Base-by-base conservation (phyloP, 37 sponge, comb jelly and placozoan species). In the Cliona cf. orientalis region DNA sequence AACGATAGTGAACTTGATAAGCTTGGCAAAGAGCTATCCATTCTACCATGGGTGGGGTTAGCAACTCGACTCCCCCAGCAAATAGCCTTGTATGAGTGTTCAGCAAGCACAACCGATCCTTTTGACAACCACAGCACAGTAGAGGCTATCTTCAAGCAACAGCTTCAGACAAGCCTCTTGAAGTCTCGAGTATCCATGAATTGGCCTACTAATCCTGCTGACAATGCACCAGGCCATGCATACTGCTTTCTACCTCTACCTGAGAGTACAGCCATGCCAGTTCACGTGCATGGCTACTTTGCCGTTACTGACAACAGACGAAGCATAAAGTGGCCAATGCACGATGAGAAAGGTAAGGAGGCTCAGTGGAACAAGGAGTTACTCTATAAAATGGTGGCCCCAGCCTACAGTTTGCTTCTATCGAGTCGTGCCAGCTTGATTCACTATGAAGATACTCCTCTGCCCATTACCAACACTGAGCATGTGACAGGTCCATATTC, bases 241-340 rank as follows among this genome's bases (percentile, higher is more conserved):
- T 95, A 87, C 69, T 95, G 95, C 42, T 95, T 95, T 78, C 83
- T 95, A n/a, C 95, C 95, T 5, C 70, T 95, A 41, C 84, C 95
- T 40, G 69, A 66, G 0, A 64, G 41, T 11, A 84, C 76, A 66
- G 39, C 59, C 12, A 69, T 87, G n/a, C 95, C 95, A 42, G 88
- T 91, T 45, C 72, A 88, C 46, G 56, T 95, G 21, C 91, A 95
- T 79, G 95, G 95, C 58, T 95, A 89, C 59, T 95, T 95, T 58
- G 58, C 86, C 37, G 88, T 91, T 1, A 56, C 72, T 39, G 85
- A 87, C 26, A 87, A 95, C 46, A 40, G 95, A 22, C 83, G 88
- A 21, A 71, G 68, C 68, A 85, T 95, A 26, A 91, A 91, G 75
- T 95, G 95, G 95, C 95, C 95, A 32, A 33, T 71, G 7, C 46